Percentiles rank a stretch among this genome's conserved stretches.
These are phyloP conservation scores for Idaea aversata DNA, from an alignment of 2,888 invertebrate genomes.

Conservation along the genomic window DNA sequence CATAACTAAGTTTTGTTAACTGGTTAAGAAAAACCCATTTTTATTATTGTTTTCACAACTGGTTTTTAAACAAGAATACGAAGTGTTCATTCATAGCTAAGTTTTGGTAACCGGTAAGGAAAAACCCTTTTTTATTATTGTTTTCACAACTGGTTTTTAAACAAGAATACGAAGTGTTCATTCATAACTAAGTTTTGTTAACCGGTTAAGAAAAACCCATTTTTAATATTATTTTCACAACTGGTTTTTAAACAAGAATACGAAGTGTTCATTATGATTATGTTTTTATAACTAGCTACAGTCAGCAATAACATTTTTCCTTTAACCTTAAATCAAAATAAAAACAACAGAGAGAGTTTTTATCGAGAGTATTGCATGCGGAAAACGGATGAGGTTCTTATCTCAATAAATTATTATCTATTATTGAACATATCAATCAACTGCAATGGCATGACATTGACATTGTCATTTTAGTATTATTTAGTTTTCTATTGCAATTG, in stretches of 20 bases:
- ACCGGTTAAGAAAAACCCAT: background rate
- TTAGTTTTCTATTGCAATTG: conserved; percentile 14
- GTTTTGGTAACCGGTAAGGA: too few species aligned
- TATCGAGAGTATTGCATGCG: conserved; percentile 15
- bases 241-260: background rate
- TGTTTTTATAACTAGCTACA: too few species aligned
- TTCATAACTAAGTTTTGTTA: background rate
- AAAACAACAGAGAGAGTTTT: conserved; percentile 11
- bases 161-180: background rate
- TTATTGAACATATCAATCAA: conserved; percentile 13
- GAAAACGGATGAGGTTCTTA: conserved; percentile 16
- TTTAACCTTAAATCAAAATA: background rate
- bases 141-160: too few species aligned
- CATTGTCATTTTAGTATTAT: conserved; percentile 11
- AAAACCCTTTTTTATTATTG: too few species aligned
- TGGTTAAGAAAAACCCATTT: too few species aligned
- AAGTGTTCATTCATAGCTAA: too few species aligned
- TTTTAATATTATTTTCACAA: too few species aligned
- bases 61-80: too few species aligned
- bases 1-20: too few species aligned
- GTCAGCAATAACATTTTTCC: too few species aligned
- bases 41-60: too few species aligned
- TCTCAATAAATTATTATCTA: conserved; percentile 16
- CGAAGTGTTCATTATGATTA: too few species aligned
- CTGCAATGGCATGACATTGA: conserved; percentile 15